Evolutionary conservation across 2,797 vertebrate species (phyloP).

Genomic region (Phrynocephalus guinanensis): DNA sequence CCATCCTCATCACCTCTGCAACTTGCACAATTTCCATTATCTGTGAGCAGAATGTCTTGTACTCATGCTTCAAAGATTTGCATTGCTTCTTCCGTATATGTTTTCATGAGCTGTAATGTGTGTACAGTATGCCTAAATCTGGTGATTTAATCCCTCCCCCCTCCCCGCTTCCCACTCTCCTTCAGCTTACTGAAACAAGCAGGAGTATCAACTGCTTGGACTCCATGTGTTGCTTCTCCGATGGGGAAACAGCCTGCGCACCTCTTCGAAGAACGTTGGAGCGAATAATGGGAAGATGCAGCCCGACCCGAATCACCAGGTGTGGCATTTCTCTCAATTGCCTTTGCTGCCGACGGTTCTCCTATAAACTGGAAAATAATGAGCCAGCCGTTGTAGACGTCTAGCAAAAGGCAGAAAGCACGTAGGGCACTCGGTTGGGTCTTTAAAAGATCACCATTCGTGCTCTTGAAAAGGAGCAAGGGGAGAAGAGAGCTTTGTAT

Average conservation of each 20-base stretch:
- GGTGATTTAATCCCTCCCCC: conserved; percentile 42
- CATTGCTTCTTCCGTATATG: background rate
- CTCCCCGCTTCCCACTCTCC: conserved; percentile 2
- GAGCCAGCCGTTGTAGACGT: conserved; percentile 73
- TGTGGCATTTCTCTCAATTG: conserved; percentile 83
- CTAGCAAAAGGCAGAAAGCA: conserved; percentile 61
- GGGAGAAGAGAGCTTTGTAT: conserved; percentile 42
- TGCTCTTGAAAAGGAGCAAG: conserved; percentile 40
- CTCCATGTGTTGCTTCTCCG: conserved; percentile 96
- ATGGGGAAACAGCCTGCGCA: conserved; percentile 88
- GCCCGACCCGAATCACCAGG: conserved; percentile 83
- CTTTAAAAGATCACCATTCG: conserved; percentile 54
- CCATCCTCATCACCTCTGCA: background rate
- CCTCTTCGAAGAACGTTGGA: conserved; percentile 93
- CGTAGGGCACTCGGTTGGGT: conserved; percentile 52
- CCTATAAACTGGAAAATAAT: conserved; percentile 81
- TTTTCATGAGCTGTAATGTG: background rate
- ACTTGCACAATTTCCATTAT: no score
- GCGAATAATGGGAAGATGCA: conserved; percentile 88
- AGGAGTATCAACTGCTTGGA: conserved; percentile 95
- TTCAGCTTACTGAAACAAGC: conserved; percentile 89
- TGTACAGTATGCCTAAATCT: background rate
- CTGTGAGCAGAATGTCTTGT: conserved; percentile 37
- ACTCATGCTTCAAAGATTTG: conserved; percentile 38
- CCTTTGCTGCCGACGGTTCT: conserved; percentile 82